phyloP scores from a whole-genome alignment of 2,797 vertebrate genomes.

The Masticophis lateralis region DNA sequence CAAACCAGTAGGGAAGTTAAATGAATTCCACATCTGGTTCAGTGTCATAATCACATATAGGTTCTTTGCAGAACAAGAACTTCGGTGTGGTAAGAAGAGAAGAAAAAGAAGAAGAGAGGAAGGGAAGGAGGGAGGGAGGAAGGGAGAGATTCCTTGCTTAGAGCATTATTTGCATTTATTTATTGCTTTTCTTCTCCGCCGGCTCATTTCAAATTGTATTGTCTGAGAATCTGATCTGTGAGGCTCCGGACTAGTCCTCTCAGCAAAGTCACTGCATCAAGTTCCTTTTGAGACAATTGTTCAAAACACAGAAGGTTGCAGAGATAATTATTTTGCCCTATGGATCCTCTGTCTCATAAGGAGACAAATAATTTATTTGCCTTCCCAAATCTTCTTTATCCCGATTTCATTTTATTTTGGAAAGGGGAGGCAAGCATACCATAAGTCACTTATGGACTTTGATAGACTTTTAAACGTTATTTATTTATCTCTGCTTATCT shows the following conservation, averaged over 20 bases:
- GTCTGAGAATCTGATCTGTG: slow-evolving; percentile 19
- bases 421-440: not conserved
- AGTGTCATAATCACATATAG: not conserved
- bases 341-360: not conserved
- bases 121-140: too few relatives aligned
- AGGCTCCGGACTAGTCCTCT: slow-evolving; percentile 3
- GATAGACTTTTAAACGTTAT: slow-evolving; percentile 50
- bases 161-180: not conserved
- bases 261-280: slow-evolving; percentile 20
- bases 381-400: not conserved
- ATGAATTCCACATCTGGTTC: too few relatives aligned
- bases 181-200: slow-evolving; percentile 26
- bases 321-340: not conserved
- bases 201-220: slow-evolving; percentile 19
- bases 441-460: slow-evolving; percentile 28
- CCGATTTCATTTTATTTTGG: not conserved
- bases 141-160: slow-evolving; percentile 12
- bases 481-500: slow-evolving; percentile 62
- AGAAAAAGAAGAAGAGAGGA: not conserved
- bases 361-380: not conserved
- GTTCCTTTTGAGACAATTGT: not conserved
- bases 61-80: not conserved
- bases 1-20: too few relatives aligned
- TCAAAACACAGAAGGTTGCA: slow-evolving; percentile 13
- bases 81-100: not conserved